Base-by-base conservation (phyloP, 2,113 vertebrate genomes). In the Myrmecobius fasciatus region DNA sequence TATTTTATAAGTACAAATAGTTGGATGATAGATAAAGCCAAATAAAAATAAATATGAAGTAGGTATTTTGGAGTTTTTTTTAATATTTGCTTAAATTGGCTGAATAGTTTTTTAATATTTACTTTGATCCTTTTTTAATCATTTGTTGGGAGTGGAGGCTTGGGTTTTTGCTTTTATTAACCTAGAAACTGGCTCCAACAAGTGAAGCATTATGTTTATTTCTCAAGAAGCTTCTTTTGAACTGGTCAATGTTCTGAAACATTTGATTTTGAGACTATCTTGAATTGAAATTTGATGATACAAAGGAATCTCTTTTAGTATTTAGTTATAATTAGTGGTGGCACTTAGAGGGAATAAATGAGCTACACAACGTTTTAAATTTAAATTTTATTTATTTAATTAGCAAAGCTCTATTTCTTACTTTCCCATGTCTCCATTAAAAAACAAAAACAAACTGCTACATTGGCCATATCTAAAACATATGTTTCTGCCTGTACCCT, bases 1-100 rank as follows among this genome's bases (percentile, higher is more conserved):
- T 93, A 7, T 52, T 52, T 53, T 92, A 49, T 89, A 25, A 90
- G 10, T 93, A 96, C 90, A 51, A 95, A 36, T 95, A 91, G 94
- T 52, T 28, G 6, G 20, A 67, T 8, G 7, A n/a, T 75, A 6
- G 31, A 75, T 22, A 83, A 83, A 83, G 36, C 20, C 67, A 83
- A 83, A 83, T 83, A 83, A 83, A 83, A 83, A 83, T 83, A 83
- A 83, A 1, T 43, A 43, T 75, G 67, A 75, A 53, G 53, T 53
- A 24, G 67, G 56, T 67, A 10, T 10, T 26, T 26, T 24, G 22
- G 25, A 12, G 31, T 67, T 67, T 36, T 7, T 17, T 67, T 67
- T 17, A 67, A n/a, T 75, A n/a, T 75, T n/a, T 75, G 36, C 14
- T 75, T 75, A n/a, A 14, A 22, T 60, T 75, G 36, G 14, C 60